Evolutionary conservation across 2,113 vertebrate genomes (phyloP), one percentile per base, ranked within the genome.

Genomic region (Bubo scandiacus): DNA sequence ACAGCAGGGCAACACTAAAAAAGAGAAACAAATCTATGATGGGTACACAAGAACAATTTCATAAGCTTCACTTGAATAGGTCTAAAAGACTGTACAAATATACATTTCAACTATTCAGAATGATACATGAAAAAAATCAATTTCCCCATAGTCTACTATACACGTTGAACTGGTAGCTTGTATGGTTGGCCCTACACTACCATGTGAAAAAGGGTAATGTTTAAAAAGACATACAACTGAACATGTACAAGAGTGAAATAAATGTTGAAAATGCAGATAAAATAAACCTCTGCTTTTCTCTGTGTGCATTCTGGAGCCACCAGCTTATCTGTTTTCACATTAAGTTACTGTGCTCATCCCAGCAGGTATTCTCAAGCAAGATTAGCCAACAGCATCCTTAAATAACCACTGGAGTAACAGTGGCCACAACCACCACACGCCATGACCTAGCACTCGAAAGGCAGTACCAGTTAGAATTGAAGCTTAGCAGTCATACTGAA

Each of bases 41-140:
- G 98, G 97, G 97, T 99, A 99, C 99, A 99, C 98, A 98, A 97
- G 97, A 98, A 98, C 98, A 98, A 98, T 98, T 97, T 98, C 98
- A 97, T 98, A 98, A 98, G 98, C 99, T 97, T 99, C 98, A 98
- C 98, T 98, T 98, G 98, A 98, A 99, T 98, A 98, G 98, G 98
- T 99, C 99, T 99, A 99, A 99, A 99, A 99, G 99, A 99, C 99
- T 99, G 99, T 99, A 99, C 99, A 99, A 99, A 99, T 99, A 99
- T 99, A 99, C 99, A 99, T 98, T 98, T 97, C 98, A 98, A 97
- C 98, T 98, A 98, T 98, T 98, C 98, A 98, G 98, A 98, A 98
- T 98, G 98, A 98, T 99, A 99, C 98, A 98, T 98, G 98, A 98
- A 99, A 99, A 96, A 97, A 97, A 98, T 94, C 87, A 91, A 92